These are phyloP conservation scores for Mythimna albipuncta DNA, from an alignment of 2,888 invertebrate species.

Conservation along the genomic window DNA sequence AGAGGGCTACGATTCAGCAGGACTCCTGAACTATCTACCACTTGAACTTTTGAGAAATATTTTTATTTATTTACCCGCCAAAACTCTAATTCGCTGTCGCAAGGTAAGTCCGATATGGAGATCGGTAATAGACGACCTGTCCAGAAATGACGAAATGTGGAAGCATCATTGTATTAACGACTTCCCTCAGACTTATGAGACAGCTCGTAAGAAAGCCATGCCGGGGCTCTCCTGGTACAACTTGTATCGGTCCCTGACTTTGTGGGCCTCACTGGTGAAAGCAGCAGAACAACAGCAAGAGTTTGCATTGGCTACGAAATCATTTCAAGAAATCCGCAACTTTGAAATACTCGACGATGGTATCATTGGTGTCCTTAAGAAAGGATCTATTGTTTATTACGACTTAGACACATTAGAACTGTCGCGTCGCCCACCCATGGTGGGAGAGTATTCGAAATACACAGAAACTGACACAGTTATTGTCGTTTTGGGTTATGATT, in stretches of 20 bases:
- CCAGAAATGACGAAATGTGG: constrained; percentile 74
- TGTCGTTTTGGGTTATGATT: constrained; percentile 65
- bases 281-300: constrained; percentile 75
- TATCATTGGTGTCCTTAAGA: constrained; percentile 75
- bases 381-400: constrained; percentile 74
- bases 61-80: constrained; percentile 73
- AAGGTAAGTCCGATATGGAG: constrained; percentile 77
- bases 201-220: constrained; percentile 70
- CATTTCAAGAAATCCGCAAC: constrained; percentile 73
- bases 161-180: constrained; percentile 69
- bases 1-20: background rate
- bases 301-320: constrained; percentile 73
- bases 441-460: constrained; percentile 75
- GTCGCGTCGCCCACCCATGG: constrained; percentile 61
- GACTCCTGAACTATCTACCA: constrained; percentile 62
- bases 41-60: constrained; percentile 77
- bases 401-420: constrained; percentile 71
- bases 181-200: constrained; percentile 65
- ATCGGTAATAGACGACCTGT: constrained; percentile 73
- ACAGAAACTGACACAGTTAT: constrained; percentile 72
- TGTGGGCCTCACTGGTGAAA: constrained; percentile 74
- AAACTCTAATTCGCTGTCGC: constrained; percentile 69
- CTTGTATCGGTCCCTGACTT: constrained; percentile 77
- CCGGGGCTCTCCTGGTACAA: constrained; percentile 72
- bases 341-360: constrained; percentile 74